phyloP scores from a whole-genome alignment of 2,113 vertebrate species.

The Salvator merianae region DNA sequence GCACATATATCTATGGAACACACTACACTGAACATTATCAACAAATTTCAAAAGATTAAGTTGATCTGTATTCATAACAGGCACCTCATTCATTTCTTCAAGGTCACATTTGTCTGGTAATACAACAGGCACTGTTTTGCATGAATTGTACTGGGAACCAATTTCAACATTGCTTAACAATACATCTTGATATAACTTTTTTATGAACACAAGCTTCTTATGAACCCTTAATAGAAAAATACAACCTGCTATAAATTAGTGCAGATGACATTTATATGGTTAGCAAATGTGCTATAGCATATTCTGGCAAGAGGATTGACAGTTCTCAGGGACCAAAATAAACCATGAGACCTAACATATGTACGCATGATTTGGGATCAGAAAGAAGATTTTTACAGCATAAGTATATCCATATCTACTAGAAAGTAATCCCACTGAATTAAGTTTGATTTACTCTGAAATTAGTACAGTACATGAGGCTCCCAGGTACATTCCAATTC shows the following conservation, averaged over 20 bases:
- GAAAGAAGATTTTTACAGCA: not conserved
- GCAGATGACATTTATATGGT: not conserved
- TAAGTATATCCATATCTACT: not conserved
- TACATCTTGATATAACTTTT: not conserved
- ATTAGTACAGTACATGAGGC: not conserved
- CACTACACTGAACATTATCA: no score
- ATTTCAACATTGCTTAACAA: not conserved
- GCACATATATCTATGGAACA: no score
- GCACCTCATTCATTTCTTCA: no score
- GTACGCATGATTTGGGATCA: not conserved
- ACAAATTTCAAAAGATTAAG: no score
- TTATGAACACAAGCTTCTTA: not conserved
- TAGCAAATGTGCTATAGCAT: not conserved
- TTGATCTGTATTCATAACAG: no score
- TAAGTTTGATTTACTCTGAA: not conserved
- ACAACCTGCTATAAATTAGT: not conserved
- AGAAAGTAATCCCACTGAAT: not conserved
- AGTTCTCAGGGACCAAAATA: not conserved
- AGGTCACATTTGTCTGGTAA: no score
- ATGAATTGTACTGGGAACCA: no score
- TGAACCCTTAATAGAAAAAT: not conserved
- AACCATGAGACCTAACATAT: not conserved
- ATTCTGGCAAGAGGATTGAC: not conserved
- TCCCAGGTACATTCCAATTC: not conserved
- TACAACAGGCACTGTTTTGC: no score